Evolutionary conservation across 37 sponge, comb jelly and placozoan species (phyloP), one percentile per base, ranked within the genome.

Genomic region (Chondrosia reniformis): DNA sequence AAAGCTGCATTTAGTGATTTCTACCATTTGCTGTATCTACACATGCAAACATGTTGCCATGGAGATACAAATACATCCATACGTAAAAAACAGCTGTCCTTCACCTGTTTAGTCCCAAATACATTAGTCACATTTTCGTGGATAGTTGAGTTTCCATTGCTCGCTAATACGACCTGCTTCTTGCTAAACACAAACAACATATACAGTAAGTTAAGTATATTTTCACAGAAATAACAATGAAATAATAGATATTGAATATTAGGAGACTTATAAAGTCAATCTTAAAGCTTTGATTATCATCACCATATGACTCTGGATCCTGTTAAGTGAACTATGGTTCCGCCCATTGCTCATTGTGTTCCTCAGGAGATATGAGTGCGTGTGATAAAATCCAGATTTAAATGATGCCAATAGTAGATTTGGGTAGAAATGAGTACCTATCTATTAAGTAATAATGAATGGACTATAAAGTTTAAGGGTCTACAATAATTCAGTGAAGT

Each of bases 41-140:
- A 19, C 52, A 49, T 49, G 52, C 10, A 49, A 10, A 49, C 52
- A 15, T 15, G 15, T 15, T 19, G 15, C 10, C 52, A 49, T 15
- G 15, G 15, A 49, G 15, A 49, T 15, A 49, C 52, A 49, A 10
- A 49, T 15, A 49, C 52, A 49, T 15, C 10, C 52, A 49, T 15
- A 49, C 52, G 52, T 49, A 49, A 49, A 49, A 15, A 49, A 10
- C 52, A 49, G 15, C 52, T 49, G 52, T 49, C 52, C 52, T 49
- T 19, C 61, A 93, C 91, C 81, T 93, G 91, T 49, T 95, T 91
- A 0, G 81, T 43, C 37, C 98, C 95, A 77, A 97, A 92, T 12
- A 94, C 76, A 63, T 82, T 76, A 15, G 85, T 33, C 13, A 97
- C 79, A 81, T 91, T 92, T 8, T 89, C 90, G 42, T 69, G 83